These are phyloP conservation scores for Drosophila setifemur DNA, from an alignment of 1,140 invertebrate genomes.

Conservation along the genomic window DNA sequence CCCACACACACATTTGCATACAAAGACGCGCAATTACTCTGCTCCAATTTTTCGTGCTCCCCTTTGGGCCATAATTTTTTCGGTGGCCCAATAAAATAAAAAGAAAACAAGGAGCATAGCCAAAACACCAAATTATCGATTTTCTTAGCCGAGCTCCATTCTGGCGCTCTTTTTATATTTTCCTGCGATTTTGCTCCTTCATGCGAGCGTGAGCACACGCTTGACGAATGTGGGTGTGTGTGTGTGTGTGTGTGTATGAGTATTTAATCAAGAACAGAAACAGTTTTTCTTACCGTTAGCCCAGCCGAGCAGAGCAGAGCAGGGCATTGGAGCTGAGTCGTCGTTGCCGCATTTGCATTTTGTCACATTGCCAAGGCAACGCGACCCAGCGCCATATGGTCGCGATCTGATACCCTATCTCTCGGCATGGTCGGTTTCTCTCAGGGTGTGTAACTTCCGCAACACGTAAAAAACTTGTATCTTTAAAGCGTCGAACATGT, in stretches of 20 bases:
- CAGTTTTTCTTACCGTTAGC: conserved; percentile 38
- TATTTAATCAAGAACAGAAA: conserved; percentile 50
- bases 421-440: too few species aligned
- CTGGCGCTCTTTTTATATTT: conserved; percentile 56
- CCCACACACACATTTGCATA: neutral
- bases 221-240: neutral
- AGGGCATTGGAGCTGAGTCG: too few species aligned
- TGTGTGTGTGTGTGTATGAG: conserved; percentile 1
- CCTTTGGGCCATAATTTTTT: conserved; percentile 50
- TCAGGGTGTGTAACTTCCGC: too few species aligned
- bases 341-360: conserved; percentile 60
- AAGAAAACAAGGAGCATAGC: conserved; percentile 13
- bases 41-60: conserved; percentile 53
- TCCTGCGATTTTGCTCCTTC: conserved; percentile 32
- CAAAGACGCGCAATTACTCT: conserved; percentile 5
- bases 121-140: conserved; percentile 67
- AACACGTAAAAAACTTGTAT: too few species aligned
- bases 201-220: neutral
- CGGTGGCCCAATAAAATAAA: conserved; percentile 31
- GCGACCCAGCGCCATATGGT: conserved; percentile 51
- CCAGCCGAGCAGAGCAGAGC: conserved; percentile 8
- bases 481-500: too few species aligned
- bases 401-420: conserved; percentile 38
- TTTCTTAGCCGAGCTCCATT: conserved; percentile 52
- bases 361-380: conserved; percentile 76